Evolutionary conservation across 2,797 vertebrate species (phyloP).

Genomic region (Squalus acanthias): DNA sequence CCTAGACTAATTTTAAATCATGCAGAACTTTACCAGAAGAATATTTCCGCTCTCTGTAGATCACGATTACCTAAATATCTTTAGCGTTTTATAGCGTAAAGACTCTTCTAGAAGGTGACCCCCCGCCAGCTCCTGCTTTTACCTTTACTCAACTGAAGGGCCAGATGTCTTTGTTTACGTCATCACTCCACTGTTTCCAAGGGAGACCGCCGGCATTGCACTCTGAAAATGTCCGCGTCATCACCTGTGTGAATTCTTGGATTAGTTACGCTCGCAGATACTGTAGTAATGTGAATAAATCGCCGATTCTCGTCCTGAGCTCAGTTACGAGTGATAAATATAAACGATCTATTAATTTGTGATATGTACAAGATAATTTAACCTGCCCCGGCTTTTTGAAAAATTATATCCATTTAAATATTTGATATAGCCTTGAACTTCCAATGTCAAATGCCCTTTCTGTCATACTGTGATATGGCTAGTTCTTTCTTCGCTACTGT

Average conservation of each 20-base stretch:
- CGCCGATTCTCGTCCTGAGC: background rate
- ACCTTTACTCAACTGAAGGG: background rate
- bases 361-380: background rate
- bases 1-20: background rate
- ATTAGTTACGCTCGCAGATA: background rate
- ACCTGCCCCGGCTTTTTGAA: background rate
- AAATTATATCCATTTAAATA: background rate
- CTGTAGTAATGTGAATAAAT: background rate
- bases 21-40: background rate
- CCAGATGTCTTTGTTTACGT: background rate
- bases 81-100: background rate
- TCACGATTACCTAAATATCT: background rate
- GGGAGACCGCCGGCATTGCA: background rate
- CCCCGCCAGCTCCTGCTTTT: background rate
- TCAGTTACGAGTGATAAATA: background rate
- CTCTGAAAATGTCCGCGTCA: background rate
- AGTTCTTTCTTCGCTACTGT: background rate
- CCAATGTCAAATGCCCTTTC: background rate
- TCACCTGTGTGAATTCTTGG: background rate
- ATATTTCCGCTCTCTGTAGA: background rate
- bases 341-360: background rate
- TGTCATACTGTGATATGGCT: background rate
- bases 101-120: background rate
- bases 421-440: background rate
- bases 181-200: background rate